phyloP scores from a whole-genome alignment of 1,140 invertebrate species.

The Pachypeltis micranthus region DNA sequence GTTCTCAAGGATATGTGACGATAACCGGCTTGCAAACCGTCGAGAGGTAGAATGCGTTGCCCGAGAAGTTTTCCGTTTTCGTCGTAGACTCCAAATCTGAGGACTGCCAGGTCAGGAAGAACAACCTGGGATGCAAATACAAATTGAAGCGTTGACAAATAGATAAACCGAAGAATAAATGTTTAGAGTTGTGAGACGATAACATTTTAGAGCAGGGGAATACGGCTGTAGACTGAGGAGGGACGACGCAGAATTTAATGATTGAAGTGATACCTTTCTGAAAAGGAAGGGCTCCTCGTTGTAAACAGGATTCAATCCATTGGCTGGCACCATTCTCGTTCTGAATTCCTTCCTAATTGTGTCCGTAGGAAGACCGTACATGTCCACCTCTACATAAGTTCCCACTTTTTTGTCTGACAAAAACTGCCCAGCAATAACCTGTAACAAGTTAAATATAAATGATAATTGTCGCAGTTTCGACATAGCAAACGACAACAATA shows the following conservation, averaged over 20 bases:
- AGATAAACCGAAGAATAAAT: constrained; percentile 11
- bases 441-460: constrained; percentile 26
- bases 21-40: constrained; percentile 95
- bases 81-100: constrained; percentile 97
- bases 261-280: constrained; percentile 82
- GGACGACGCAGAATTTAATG: no score
- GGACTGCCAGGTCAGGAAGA: constrained; percentile 90
- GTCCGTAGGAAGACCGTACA: constrained; percentile 98
- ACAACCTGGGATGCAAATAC: constrained; percentile 55
- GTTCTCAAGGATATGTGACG: constrained; percentile 94
- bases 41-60: constrained; percentile 91
- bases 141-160: not conserved
- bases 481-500: no score
- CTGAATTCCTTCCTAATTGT: constrained; percentile 97
- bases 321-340: constrained; percentile 87
- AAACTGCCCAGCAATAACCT: constrained; percentile 99
- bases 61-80: constrained; percentile 95
- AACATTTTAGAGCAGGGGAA: not conserved
- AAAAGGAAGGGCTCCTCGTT: constrained; percentile 98
- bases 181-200: not conserved
- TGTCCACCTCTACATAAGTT: constrained; percentile 99
- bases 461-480: no score
- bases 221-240: not conserved
- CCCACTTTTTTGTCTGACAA: constrained; percentile 97
- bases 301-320: constrained; percentile 94